Evolutionary conservation across 2,888 invertebrate genomes (phyloP).

Genomic region (Dilophus febrilis): DNA sequence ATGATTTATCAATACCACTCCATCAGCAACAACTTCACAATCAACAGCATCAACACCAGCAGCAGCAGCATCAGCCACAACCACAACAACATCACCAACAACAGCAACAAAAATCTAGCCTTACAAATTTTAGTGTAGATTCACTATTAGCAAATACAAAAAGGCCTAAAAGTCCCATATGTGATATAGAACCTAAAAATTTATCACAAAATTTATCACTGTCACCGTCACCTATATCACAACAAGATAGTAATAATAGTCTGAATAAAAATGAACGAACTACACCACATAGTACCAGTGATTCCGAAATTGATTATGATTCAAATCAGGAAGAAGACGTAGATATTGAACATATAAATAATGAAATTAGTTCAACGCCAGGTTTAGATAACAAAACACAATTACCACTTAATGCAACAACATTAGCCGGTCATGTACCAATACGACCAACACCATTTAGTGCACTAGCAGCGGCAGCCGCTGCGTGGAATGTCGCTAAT

Average conservation of each 20-base stretch:
- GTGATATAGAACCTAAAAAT: constrained; percentile 2
- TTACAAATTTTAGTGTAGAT: constrained; percentile 71
- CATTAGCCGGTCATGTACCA: constrained; percentile 37
- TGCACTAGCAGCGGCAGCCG: constrained; percentile 53
- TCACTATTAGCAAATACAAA: constrained; percentile 65
- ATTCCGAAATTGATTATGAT: constrained; percentile 30
- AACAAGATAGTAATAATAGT: constrained; percentile 6
- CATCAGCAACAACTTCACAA: no score
- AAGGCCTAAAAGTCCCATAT: constrained; percentile 36
- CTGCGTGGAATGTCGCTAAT: constrained; percentile 43
- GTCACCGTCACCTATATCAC: constrained; percentile 3
- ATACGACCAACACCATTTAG: constrained; percentile 65
- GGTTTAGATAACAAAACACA: constrained; percentile 25
- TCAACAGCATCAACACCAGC: no score
- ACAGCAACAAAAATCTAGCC: constrained; percentile 42
- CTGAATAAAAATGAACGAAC: constrained; percentile 26
- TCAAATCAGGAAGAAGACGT: constrained; percentile 36
- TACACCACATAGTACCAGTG: constrained; percentile 28
- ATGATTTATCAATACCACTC: neutral
- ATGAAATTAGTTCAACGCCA: constrained; percentile 32
- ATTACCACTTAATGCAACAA: constrained; percentile 15
- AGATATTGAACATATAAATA: constrained; percentile 61
- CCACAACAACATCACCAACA: constrained; percentile 14
- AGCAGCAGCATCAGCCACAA: neutral
- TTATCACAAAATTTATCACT: constrained; percentile 5